These are phyloP conservation scores for Diorhabda elongata DNA, from an alignment of 1,140 invertebrate species.

Conservation along the genomic window DNA sequence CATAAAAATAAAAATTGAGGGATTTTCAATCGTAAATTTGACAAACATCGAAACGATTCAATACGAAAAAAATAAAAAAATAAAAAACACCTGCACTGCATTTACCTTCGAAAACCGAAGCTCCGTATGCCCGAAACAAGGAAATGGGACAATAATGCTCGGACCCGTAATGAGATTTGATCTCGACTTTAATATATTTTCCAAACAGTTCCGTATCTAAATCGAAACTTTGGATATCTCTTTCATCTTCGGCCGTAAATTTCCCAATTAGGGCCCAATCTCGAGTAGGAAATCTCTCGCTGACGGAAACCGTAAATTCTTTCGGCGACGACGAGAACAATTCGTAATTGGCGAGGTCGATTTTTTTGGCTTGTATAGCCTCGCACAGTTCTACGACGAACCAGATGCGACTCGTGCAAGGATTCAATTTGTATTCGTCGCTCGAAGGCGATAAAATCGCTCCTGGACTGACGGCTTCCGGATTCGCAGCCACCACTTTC, in stretches of 20 bases:
- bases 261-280: slow-evolving; percentile 88
- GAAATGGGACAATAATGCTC: slow-evolving; percentile 98
- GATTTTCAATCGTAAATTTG: too few species aligned
- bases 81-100: background rate
- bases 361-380: slow-evolving; percentile 88
- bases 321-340: slow-evolving; percentile 95
- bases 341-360: slow-evolving; percentile 97
- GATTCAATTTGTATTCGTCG: slow-evolving; percentile 98
- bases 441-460: slow-evolving; percentile 80
- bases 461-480: slow-evolving; percentile 80
- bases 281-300: slow-evolving; percentile 62
- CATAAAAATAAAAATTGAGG: too few species aligned
- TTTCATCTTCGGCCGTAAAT: slow-evolving; percentile 81
- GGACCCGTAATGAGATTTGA: slow-evolving; percentile 88
- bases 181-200: slow-evolving; percentile 90
- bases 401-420: slow-evolving; percentile 88
- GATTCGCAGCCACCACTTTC: slow-evolving; percentile 88
- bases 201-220: slow-evolving; percentile 78
- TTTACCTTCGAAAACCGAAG: slow-evolving; percentile 73
- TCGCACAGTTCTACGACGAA: slow-evolving; percentile 98
- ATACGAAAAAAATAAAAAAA: too few species aligned
- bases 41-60: too few species aligned
- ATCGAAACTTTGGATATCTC: slow-evolving; percentile 83
- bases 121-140: slow-evolving; percentile 85
- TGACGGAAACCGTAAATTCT: slow-evolving; percentile 81